Conservation (phyloP, 2,113 vertebrate genomes). For the Xenopus tropicalis region DNA sequence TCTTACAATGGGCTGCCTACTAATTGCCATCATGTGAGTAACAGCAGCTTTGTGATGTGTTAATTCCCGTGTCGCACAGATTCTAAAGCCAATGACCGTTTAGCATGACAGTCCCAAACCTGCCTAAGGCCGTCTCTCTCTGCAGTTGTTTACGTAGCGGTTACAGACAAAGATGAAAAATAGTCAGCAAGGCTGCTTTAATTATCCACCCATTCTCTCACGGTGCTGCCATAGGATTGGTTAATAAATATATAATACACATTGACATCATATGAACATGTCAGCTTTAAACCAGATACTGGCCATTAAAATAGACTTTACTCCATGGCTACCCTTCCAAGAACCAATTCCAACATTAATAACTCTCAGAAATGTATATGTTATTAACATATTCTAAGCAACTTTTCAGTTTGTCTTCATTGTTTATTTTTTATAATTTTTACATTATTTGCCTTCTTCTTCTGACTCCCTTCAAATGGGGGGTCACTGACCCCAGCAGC, state of each 20-base stretch:
- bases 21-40: constrained; percentile 27
- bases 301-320: background rate
- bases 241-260: too few species aligned
- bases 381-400: too few species aligned
- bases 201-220: background rate
- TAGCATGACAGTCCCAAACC: constrained; percentile 14
- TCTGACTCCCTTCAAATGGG: too few species aligned
- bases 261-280: background rate
- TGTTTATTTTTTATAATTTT: too few species aligned
- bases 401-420: too few species aligned
- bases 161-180: constrained; percentile 8
- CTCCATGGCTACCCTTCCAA: too few species aligned
- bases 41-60: constrained; percentile 10
- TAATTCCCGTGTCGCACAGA: constrained; percentile 23
- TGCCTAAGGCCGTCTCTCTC: constrained; percentile 13
- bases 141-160: constrained; percentile 14
- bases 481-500: too few species aligned
- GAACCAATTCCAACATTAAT: too few species aligned
- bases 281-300: background rate
- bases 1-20: background rate
- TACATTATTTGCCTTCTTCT: too few species aligned
- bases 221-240: background rate
- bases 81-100: background rate
- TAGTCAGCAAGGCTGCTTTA: background rate
- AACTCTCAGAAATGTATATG: too few species aligned